Percentiles rank a stretch among this genome's conserved stretches.
phyloP scores from a whole-genome alignment of 2,113 vertebrate genomes.

The Erpornis zantholeuca region DNA sequence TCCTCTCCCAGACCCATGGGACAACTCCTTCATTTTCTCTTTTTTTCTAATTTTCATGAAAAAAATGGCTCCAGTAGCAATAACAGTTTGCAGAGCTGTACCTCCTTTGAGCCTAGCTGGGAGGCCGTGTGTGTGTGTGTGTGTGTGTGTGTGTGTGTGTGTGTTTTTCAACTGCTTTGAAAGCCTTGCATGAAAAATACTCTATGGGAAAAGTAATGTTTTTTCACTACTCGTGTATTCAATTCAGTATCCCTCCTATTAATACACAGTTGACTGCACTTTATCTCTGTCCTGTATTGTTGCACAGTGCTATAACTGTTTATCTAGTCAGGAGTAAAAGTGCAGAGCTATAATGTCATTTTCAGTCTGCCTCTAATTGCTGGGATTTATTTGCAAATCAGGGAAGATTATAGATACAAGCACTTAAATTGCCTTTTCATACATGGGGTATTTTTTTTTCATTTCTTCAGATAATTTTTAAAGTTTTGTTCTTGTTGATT shows the following conservation, averaged over 20 bases:
- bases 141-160: neutral
- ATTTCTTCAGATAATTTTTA: neutral
- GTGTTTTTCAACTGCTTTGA: neutral
- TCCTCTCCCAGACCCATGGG: neutral
- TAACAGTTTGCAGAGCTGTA: neutral
- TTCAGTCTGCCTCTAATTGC: slow-evolving; percentile 9
- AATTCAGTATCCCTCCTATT: neutral
- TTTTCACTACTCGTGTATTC: slow-evolving; percentile 19
- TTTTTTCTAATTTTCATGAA: neutral
- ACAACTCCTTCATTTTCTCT: neutral
- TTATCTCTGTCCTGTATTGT: slow-evolving; percentile 30
- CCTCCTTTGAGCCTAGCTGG: neutral
- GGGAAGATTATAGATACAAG: neutral
- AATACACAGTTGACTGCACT: slow-evolving; percentile 35
- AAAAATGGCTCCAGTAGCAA: neutral
- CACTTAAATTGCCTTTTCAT: neutral
- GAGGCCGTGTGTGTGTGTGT: neutral
- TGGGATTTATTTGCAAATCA: slow-evolving; percentile 9
- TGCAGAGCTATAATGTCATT: neutral
- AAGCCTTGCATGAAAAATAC: neutral
- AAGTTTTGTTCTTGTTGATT: neutral
- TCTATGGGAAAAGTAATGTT: neutral
- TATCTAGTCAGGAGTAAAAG: slow-evolving; percentile 13
- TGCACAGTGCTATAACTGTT: neutral
- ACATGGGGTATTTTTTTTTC: neutral